These are phyloP conservation scores for Otis tarda DNA, from an alignment of 2,113 vertebrate species.

Conservation along the genomic window DNA sequence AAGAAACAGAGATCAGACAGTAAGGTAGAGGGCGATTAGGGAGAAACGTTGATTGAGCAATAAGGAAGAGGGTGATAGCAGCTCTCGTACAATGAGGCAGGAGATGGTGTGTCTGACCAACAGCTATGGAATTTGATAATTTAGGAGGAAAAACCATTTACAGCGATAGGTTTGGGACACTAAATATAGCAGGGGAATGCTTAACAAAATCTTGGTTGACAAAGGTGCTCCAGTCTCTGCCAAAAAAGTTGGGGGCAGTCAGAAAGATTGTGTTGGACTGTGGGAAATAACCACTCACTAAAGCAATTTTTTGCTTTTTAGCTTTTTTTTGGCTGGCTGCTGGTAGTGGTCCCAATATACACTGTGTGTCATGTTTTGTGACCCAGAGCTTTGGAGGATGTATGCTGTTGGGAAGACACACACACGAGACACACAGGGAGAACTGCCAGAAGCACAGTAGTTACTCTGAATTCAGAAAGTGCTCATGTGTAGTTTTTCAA, in stretches of 20 bases:
- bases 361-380: background rate
- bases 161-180: background rate
- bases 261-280: background rate
- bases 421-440: background rate
- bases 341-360: background rate
- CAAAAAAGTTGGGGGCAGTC: background rate
- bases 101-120: background rate
- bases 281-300: background rate
- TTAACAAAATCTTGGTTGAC: background rate
- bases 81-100: background rate
- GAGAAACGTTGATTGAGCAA: background rate
- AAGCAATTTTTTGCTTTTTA: background rate
- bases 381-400: background rate
- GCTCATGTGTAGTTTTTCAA: background rate
- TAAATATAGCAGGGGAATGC: background rate
- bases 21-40: constrained; percentile 39
- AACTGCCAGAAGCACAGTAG: background rate
- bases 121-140: constrained; percentile 6
- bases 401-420: background rate
- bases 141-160: background rate
- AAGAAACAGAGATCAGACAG: background rate
- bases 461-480: background rate
- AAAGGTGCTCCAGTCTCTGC: background rate
- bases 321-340: background rate
- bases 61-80: constrained; percentile 43